Base-by-base conservation (phyloP, 92 coral and sea anemone genomes). In the Heteractis magnifica region DNA sequence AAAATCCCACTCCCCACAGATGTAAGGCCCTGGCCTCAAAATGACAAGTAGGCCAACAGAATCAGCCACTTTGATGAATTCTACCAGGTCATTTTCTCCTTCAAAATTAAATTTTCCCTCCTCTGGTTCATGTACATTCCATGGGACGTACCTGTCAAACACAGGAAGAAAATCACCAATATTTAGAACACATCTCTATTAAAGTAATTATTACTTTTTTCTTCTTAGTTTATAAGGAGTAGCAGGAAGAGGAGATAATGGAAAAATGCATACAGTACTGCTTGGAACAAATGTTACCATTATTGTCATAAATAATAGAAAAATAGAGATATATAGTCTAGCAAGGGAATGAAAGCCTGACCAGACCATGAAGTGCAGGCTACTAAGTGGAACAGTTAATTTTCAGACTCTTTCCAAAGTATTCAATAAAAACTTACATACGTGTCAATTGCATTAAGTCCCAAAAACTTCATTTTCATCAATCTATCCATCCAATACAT, bases 1-100 rank as follows among this genome's bases (percentile, higher is more conserved):
- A 92, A 95, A 84, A 50, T 95, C 98, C 98, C 98, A 93, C 79
- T 95, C 98, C 76, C 93, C 98, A 77, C 98, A 95, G 71, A 95
- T 92, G 80, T 94, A 95, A 44, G 98, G 98, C 75, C 98, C 98
- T 76, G 98, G 94, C 70, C 98, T 91, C 12, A 95, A 76, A 23
- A 95, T 88, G 71, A 95, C 96, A 83, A 95, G 72, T 26, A 95
- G 89, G 8, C 96, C 98, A 77, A 90, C 85, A 12, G 95, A 82
- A 41, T 95, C 86, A 21, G 97, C 98, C 74, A 84, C 72, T 78
- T 90, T 72, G 79, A 95, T 92, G 73, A 92, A 95, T 76, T 86
- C 87, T 16, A 89, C 91, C 62, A 95, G 77, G 80, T 95, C 98
- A 82, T 87, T 91, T 72, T 87, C 89, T 14, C 94, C 98, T 26